Percentiles rank a stretch among this genome's conserved stretches.
These are phyloP conservation scores for Tortricodes alternella DNA, from an alignment of 2,888 invertebrate genomes.

Conservation along the genomic window DNA sequence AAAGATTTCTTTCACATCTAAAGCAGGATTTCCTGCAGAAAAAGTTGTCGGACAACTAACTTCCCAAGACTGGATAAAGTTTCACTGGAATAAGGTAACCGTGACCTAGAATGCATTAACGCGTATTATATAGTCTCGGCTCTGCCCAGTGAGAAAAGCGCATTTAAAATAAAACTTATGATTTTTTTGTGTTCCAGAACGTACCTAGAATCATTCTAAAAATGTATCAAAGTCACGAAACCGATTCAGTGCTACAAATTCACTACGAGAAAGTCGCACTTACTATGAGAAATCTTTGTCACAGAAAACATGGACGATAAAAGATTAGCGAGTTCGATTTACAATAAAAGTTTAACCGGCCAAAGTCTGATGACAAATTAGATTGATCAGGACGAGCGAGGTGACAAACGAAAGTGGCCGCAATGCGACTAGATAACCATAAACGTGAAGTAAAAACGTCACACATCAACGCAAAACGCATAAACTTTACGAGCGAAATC, in stretches of 20 bases:
- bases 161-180: neutral
- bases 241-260: too few species aligned
- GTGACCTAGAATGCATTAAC: neutral
- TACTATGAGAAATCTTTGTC: neutral
- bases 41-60: neutral
- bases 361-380: constrained; percentile 15
- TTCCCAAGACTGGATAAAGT: neutral
- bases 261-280: too few species aligned
- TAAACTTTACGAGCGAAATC: constrained; percentile 61
- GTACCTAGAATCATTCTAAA: too few species aligned
- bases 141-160: neutral
- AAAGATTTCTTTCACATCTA: neutral
- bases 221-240: too few species aligned
- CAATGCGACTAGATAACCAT: constrained; percentile 55
- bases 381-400: constrained; percentile 16
- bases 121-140: too few species aligned
- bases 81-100: neutral
- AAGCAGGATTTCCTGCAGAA: neutral
- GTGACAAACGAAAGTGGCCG: constrained; percentile 50
- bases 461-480: constrained; percentile 48
- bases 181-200: too few species aligned
- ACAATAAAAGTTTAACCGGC: constrained; percentile 10
- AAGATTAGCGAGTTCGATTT: neutral
- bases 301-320: neutral
- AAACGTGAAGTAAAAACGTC: constrained; percentile 64